These are phyloP conservation scores for Sisyra terminalis DNA, from an alignment of 2,888 invertebrate species.

Conservation along the genomic window DNA sequence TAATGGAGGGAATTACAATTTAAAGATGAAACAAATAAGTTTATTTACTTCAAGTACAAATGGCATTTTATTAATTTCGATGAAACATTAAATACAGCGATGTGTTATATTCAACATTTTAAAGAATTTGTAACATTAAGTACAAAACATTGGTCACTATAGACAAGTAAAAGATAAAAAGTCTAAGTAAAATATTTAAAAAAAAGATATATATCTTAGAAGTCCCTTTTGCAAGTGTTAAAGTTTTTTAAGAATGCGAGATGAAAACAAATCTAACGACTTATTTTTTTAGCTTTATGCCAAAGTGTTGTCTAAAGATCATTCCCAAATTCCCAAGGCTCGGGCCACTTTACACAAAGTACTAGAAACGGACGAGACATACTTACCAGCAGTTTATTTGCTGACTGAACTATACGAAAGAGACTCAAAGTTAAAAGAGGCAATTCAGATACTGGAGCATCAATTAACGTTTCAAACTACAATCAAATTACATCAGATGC, in stretches of 20 bases:
- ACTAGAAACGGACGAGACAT: conserved; percentile 49
- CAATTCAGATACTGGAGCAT: conserved; percentile 47
- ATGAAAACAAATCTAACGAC: not conserved
- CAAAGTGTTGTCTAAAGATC: conserved; percentile 52
- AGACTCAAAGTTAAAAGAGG: conserved; percentile 46
- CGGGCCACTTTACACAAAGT: conserved; percentile 57
- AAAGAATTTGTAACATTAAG: too few species aligned
- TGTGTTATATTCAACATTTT: too few species aligned
- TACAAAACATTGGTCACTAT: too few species aligned
- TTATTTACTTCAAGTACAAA: too few species aligned
- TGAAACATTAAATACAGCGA: too few species aligned
- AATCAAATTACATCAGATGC: conserved; percentile 43
- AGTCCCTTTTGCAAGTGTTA: not conserved
- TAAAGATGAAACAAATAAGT: too few species aligned
- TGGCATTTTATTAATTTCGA: too few species aligned
- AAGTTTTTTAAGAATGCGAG: not conserved
- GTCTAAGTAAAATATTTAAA: too few species aligned
- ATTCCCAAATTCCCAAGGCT: conserved; percentile 38
- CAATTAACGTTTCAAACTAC: conserved; percentile 44
- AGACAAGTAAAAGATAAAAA: too few species aligned
- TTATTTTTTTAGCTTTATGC: conserved; percentile 47
- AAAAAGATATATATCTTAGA: too few species aligned
- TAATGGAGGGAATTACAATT: too few species aligned
- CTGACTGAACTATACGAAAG: conserved; percentile 53
- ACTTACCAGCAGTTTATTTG: conserved; percentile 53